phyloP scores from a whole-genome alignment of 2,113 vertebrate species.

The Dromas ardeola region DNA sequence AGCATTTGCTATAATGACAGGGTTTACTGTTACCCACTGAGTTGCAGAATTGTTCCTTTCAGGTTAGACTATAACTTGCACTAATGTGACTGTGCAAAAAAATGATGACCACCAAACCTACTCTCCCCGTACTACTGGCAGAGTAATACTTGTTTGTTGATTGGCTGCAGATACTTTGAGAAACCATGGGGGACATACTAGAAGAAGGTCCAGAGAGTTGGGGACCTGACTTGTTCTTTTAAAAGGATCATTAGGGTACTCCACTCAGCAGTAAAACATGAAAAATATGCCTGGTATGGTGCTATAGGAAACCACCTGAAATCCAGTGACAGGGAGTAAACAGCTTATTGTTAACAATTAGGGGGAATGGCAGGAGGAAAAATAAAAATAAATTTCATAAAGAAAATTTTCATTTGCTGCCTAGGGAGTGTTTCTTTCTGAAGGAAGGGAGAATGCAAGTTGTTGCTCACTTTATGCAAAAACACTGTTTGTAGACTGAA shows the following conservation, averaged over 20 bases:
- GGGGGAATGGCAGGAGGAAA: background rate
- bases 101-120: background rate
- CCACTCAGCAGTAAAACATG: background rate
- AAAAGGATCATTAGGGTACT: background rate
- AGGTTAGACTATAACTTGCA: background rate
- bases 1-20: background rate
- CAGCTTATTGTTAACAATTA: background rate
- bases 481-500: background rate
- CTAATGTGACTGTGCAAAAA: background rate
- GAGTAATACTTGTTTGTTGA: background rate
- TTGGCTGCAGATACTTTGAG: background rate
- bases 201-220: background rate
- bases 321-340: background rate
- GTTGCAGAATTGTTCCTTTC: background rate
- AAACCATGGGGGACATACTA: accelerated
- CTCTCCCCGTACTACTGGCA: background rate
- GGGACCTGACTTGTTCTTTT: background rate
- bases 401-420: background rate
- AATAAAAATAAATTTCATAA: background rate
- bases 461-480: background rate
- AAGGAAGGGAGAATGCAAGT: background rate
- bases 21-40: background rate
- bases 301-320: background rate
- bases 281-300: background rate
- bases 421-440: background rate